These are phyloP conservation scores for Elanus axillaris DNA, from an alignment of 2,113 vertebrate species.

Conservation along the genomic window DNA sequence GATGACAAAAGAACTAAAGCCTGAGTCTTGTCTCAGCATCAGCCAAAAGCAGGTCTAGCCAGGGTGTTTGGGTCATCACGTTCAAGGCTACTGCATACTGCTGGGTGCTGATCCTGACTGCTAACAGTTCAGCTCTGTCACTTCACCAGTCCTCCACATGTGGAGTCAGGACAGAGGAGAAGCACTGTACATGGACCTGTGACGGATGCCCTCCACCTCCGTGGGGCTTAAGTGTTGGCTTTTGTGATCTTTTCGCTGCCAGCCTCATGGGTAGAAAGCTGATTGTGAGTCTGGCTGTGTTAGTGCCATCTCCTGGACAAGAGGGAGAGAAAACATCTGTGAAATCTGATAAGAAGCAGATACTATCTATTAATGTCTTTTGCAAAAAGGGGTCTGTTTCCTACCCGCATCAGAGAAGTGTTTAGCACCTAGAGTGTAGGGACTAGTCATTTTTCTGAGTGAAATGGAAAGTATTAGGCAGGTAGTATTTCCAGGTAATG, in stretches of 20 bases:
- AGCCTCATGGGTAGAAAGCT: not conserved
- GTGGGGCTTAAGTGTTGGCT: not conserved
- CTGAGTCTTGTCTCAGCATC: not conserved
- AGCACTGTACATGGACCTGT: not conserved
- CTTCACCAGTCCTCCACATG: not conserved
- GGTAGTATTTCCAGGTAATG: not conserved
- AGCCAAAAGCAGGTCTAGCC: not conserved
- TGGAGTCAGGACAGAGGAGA: not conserved
- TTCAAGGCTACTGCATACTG: not conserved
- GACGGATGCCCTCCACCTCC: not conserved
- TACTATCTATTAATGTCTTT: not conserved
- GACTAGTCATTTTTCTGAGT: not conserved
- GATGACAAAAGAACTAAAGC: not conserved
- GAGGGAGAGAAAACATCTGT: not conserved
- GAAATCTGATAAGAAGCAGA: not conserved
- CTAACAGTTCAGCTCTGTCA: not conserved
- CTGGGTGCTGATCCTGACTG: not conserved
- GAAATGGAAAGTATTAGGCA: not conserved
- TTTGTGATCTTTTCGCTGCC: not conserved
- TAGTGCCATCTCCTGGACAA: not conserved
- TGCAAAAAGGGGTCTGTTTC: not conserved
- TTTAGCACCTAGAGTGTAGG: not conserved
- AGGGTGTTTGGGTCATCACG: not conserved
- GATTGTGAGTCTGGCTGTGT: not conserved
- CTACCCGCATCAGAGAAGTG: not conserved